Percentiles rank a stretch among this genome's conserved stretches.
phyloP scores from a whole-genome alignment of 1,140 invertebrate genomes.

The Triops cancriformis region DNA sequence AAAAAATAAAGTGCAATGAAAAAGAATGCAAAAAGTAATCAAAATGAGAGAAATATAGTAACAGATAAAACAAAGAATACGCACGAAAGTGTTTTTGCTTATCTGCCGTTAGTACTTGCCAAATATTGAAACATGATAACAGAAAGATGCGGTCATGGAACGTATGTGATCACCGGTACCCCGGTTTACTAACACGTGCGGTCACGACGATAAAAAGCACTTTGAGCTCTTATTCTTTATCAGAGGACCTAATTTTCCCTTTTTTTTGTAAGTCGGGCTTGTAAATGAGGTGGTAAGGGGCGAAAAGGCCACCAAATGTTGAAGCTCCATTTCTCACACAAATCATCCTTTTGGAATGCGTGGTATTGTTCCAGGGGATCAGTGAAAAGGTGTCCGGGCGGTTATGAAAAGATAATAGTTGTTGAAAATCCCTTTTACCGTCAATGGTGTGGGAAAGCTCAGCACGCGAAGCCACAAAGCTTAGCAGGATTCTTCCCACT shows the following conservation, averaged over 20 bases:
- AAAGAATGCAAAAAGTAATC: no score
- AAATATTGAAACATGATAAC: not conserved
- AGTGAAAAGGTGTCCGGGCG: not conserved
- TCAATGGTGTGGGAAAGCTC: not conserved
- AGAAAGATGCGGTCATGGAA: not conserved
- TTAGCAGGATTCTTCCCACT: not conserved
- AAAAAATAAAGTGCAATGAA: no score
- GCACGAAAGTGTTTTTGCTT: not conserved
- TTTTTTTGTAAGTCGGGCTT: not conserved
- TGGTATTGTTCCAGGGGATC: not conserved
- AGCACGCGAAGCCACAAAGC: constrained; percentile 8
- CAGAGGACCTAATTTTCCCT: not conserved
- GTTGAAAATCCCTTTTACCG: not conserved
- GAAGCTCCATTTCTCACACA: not conserved
- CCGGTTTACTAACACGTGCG: not conserved
- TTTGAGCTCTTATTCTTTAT: not conserved
- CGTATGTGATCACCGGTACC: not conserved
- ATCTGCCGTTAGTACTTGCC: not conserved
- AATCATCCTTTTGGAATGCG: not conserved
- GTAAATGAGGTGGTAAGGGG: not conserved
- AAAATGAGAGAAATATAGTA: no score
- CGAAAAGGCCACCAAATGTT: not conserved
- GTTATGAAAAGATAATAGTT: not conserved
- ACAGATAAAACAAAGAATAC: no score
- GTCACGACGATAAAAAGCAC: not conserved